phyloP scores from a whole-genome alignment of 2,113 vertebrate genomes.

The Hypanus sabinus region DNA sequence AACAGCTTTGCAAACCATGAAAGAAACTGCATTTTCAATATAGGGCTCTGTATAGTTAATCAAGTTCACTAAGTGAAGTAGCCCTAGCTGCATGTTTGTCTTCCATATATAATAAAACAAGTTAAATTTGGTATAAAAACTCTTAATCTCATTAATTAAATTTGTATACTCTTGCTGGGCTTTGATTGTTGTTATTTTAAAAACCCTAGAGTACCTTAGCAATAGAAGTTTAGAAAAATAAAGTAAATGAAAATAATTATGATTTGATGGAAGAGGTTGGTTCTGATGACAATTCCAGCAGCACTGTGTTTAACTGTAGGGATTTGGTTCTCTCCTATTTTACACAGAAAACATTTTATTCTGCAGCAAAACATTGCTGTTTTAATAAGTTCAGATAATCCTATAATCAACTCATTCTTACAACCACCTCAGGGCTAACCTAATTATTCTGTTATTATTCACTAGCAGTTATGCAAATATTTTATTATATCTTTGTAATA shows the following conservation, averaged over 20 bases:
- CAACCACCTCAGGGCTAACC: background rate
- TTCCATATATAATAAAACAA: constrained; percentile 15
- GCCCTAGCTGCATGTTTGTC: background rate
- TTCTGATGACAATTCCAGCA: constrained; percentile 29
- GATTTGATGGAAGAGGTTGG: background rate
- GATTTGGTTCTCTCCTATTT: constrained; percentile 22
- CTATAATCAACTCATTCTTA: constrained; percentile 5
- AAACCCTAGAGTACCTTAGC: background rate
- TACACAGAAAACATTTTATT: background rate
- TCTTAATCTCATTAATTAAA: background rate
- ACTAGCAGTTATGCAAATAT: background rate
- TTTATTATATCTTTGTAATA: background rate
- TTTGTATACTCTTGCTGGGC: background rate
- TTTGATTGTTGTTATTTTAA: background rate
- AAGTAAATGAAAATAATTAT: constrained; percentile 21
- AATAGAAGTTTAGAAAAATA: constrained; percentile 2
- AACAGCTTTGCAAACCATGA: background rate
- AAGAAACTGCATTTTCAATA: constrained; percentile 9
- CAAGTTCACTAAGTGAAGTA: constrained; percentile 17
- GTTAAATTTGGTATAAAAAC: constrained; percentile 30
- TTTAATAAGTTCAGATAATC: constrained; percentile 13
- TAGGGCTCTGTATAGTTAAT: constrained; percentile 20
- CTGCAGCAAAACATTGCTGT: constrained; percentile 28
- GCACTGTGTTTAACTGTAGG: background rate
- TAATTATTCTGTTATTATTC: background rate